Evolutionary conservation across 2,888 invertebrate species (phyloP), one percentile per base, ranked within the genome.

Genomic region (Psylliodes chrysocephalus): DNA sequence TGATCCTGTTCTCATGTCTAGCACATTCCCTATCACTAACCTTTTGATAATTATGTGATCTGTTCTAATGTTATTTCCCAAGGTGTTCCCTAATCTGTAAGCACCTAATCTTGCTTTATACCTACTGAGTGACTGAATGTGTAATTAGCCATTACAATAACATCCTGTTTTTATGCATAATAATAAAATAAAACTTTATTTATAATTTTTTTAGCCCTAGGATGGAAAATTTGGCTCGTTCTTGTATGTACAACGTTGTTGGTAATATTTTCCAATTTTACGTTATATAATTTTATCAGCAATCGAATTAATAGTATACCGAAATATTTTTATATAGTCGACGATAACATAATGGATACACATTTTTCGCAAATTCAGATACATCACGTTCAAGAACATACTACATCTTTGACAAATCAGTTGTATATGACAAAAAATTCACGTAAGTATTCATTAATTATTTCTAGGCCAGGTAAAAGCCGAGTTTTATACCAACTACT

Each of bases 381-480:
- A 35, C 14, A 6, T 35, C n/a, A n/a, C 35, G 12, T 22, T 1
- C 8, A 12, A 6, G n/a, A 22, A 22, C 12, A 46, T n/a, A 10
- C 19, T 8, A n/a, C 12, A 12, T 46, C 46, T 7, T 46, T 46
- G 25, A 46, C 46, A 12, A 46, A 46, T 46, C 22, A 46, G 22
- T 12, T 46, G 14, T 46, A 46, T 12, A 22, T 46, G 46, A 6
- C 19, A 46, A 46, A 46, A 46, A 46, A 6, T 22, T 14, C 22
- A 22, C 4, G 46, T 46, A 46, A 46, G 46, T 46, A 22, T 22
- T 22, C 22, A n/a, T n/a, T n/a, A n/a, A n/a, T n/a, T n/a, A n/a
- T n/a, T n/a, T n/a, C n/a, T n/a, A n/a, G n/a, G n/a, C n/a, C n/a
- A n/a, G n/a, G n/a, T n/a, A n/a, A n/a, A n/a, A n/a, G n/a, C n/a